Evolutionary conservation across 2,113 vertebrate species (phyloP), one percentile per base, ranked within the genome.

Genomic region (Grammomys dolichurus): DNA sequence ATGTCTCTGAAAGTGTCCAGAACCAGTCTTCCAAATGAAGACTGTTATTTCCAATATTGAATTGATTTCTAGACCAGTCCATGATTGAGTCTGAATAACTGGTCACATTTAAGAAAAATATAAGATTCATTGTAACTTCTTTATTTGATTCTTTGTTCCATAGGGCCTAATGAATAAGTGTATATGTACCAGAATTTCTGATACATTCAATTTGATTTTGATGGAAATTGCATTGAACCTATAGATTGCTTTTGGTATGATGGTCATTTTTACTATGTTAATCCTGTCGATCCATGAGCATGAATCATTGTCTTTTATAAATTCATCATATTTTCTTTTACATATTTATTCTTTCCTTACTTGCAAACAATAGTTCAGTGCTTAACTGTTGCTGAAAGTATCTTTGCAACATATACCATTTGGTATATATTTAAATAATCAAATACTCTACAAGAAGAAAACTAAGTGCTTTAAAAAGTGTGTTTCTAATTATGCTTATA

Each of bases 371-470:
- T 69, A 7, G 80, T 93, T 43, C 17, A 19, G 19, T 28, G 92
- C 28, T 73, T 91, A 90, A 84, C 0, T 33, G 3, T 46, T 95
- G 70, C 12, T 31, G 13, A 77, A 77, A 95, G 7, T 19, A 67
- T 26, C 1, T 93, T 96, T 87, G 46, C 1, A 94, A 75, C 6
- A 54, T 87, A 54, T 60, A 84, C 87, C 43, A 93, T 22, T 70
- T 5, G 63, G 19, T 36, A 5, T 84, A 24, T 12, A 5, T 67
- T 87, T 63, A 36, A 31, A 28, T 82, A 16, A 92, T 87, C 12
- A 40, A 46, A 16, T 95, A 87, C 93, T 90, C 96, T 89, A 67
- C 56, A 95, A 94, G 90, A 81, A 93, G 92, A 60, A 96, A 94
- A 75, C 82, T 70, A 95, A 87, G 9, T 10, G 73, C 90, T 96